Evolutionary conservation across 2,888 invertebrate genomes (phyloP), one percentile per base, ranked within the genome.

Genomic region (Geophilus truncorum): DNA sequence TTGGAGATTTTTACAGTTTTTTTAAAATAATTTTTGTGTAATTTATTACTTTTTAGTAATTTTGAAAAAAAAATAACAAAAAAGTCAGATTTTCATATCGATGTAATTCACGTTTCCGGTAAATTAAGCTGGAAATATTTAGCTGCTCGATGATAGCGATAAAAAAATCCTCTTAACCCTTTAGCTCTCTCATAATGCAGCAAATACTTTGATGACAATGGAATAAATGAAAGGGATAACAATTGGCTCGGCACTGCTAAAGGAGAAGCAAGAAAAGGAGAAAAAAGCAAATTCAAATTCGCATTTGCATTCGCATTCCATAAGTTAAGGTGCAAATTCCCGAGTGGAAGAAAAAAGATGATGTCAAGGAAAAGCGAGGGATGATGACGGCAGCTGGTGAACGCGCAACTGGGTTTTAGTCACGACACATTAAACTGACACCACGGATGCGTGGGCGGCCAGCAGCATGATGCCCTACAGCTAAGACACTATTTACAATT

Each of bases 341-440:
- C 9, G 25, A 10, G 12, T 1, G 12, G n/a, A 70, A 70, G 28
- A 70, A 70, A 70, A 70, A 70, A 70, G 70, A 70, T 25, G 70
- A 70, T 70, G 70, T 10, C 28, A 70, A 28, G 70, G 10, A 70
- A 10, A 70, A 23, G 70, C 70, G 12, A 70, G 28, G 15, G 70
- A 70, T 28, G 70, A 70, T 70, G 70, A 70, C 70, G 70, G 70
- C 70, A 70, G 70, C 70, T 70, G 70, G 70, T 70, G 70, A 70
- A 70, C 28, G 70, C 28, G 70, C 70, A 70, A 70, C 70, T 28
- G 28, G 70, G 70, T 70, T 70, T 70, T 70, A 70, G 70, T 70
- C 70, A 70, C 28, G 70, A 70, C 70, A 28, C 70, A 70, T 70
- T 70, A 70, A 70, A 70, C 70, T 70, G 70, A 51, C 70, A 70